Conservation (phyloP, 2,113 vertebrate genomes). For the Lethenteron reissneri region DNA sequence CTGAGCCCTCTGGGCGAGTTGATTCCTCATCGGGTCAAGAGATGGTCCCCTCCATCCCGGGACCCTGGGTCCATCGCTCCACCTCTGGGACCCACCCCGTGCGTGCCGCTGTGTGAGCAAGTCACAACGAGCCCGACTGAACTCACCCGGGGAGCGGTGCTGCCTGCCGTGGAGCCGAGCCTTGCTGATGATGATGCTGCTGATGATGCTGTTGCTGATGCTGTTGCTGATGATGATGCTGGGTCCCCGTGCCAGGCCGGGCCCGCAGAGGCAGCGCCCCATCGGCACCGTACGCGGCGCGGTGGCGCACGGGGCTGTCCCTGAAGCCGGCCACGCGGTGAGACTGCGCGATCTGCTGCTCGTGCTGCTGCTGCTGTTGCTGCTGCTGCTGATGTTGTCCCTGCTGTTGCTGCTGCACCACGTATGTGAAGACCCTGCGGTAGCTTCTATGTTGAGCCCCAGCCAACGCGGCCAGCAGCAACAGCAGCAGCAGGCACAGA, state of each 20-base stretch:
- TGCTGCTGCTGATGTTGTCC: too few species aligned
- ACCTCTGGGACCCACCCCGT: too few species aligned
- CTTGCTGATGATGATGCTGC: slow-evolving; percentile 13
- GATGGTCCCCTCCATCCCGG: too few species aligned
- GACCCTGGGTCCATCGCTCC: too few species aligned
- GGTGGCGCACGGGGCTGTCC: neutral
- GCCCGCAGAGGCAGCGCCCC: slow-evolving; percentile 10
- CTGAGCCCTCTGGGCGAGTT: too few species aligned
- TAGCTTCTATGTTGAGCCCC: slow-evolving; percentile 31
- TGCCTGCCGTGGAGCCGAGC: neutral
- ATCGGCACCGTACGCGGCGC: neutral
- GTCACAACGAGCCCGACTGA: too few species aligned
- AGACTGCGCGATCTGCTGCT: neutral
- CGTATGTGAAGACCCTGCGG: slow-evolving; percentile 38
- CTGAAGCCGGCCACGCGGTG: neutral
- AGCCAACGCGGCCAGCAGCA: slow-evolving; percentile 13
- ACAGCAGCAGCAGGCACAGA: too few species aligned
- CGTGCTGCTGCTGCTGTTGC: too few species aligned
- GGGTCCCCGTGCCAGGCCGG: slow-evolving; percentile 30
- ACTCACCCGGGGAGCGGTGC: too few species aligned
- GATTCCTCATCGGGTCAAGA: too few species aligned
- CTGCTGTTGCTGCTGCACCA: slow-evolving; percentile 32
- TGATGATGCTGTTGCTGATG: slow-evolving; percentile 17
- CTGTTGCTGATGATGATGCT: slow-evolving; percentile 38
- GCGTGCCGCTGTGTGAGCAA: too few species aligned